Evolutionary conservation across 1,140 invertebrate genomes (phyloP).

Genomic region (Hypothenemus hampei): DNA sequence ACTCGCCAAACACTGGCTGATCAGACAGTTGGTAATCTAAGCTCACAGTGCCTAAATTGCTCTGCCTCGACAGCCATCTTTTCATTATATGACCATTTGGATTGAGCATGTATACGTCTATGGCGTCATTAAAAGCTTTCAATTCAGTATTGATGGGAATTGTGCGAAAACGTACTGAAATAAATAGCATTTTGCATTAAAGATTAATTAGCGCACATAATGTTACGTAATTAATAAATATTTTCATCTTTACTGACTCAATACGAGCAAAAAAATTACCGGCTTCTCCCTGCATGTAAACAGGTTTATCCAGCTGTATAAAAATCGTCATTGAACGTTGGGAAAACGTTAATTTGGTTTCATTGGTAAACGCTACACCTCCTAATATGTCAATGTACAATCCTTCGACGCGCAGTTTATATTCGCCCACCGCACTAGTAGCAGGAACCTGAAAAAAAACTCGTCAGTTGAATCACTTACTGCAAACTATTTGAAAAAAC

Average conservation of each 20-base stretch:
- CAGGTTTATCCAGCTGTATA: constrained; percentile 90
- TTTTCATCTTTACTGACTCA: no score
- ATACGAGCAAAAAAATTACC: constrained; percentile 48
- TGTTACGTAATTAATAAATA: neutral
- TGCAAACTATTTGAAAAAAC: constrained; percentile 28
- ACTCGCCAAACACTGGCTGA: constrained; percentile 87
- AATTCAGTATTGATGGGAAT: constrained; percentile 87
- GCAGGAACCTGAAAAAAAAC: constrained; percentile 61
- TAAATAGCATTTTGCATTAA: constrained; percentile 10
- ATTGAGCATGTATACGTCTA: constrained; percentile 87
- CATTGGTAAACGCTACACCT: constrained; percentile 79
- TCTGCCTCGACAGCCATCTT: constrained; percentile 82
- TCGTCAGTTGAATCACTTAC: neutral
- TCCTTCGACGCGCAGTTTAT: constrained; percentile 84
- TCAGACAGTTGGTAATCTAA: constrained; percentile 85
- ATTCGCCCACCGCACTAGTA: constrained; percentile 74
- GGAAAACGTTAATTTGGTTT: constrained; percentile 73
- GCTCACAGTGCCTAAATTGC: constrained; percentile 86
- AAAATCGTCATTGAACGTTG: constrained; percentile 92
- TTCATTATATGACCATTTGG: constrained; percentile 78
- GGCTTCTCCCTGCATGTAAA: constrained; percentile 90
- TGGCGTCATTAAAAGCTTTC: constrained; percentile 78
- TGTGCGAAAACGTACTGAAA: constrained; percentile 74
- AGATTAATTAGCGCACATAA: neutral
- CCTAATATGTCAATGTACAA: constrained; percentile 77